Evolutionary conservation across 2,797 vertebrate genomes (phyloP).

Genomic region (Enteromius fasciolatus): DNA sequence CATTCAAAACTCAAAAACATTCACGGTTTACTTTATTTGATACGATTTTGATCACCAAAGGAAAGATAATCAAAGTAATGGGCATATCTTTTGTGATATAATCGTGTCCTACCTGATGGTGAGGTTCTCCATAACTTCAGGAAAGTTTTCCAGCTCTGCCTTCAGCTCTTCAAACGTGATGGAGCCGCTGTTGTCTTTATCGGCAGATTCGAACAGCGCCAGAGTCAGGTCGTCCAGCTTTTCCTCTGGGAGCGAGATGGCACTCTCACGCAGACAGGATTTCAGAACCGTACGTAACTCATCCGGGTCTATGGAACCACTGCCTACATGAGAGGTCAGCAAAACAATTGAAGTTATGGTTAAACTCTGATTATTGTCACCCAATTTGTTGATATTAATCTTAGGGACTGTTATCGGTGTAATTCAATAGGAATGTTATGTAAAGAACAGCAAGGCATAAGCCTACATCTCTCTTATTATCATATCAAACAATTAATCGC

Average conservation of each 20-base stretch:
- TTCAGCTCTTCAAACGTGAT: conserved; percentile 90
- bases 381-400: too few species aligned
- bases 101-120: conserved; percentile 82
- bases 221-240: conserved; percentile 84
- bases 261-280: conserved; percentile 86
- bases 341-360: neutral
- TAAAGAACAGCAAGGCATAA: neutral
- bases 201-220: conserved; percentile 86
- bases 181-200: conserved; percentile 84
- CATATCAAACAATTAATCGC: neutral
- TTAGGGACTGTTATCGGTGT: too few species aligned
- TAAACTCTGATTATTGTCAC: neutral
- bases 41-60: too few species aligned
- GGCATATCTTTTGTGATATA: neutral
- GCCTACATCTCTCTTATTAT: neutral
- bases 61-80: too few species aligned
- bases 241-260: conserved; percentile 85
- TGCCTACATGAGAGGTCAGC: conserved; percentile 73
- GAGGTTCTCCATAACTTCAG: conserved; percentile 90
- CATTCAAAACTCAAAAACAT: too few species aligned
- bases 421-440: too few species aligned
- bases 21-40: too few species aligned
- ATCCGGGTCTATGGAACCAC: conserved; percentile 84
- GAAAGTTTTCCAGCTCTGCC: conserved; percentile 84
- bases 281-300: conserved; percentile 84